Evolutionary conservation across 2,888 invertebrate species (phyloP).

Genomic region (Leptura quadrifasciata): DNA sequence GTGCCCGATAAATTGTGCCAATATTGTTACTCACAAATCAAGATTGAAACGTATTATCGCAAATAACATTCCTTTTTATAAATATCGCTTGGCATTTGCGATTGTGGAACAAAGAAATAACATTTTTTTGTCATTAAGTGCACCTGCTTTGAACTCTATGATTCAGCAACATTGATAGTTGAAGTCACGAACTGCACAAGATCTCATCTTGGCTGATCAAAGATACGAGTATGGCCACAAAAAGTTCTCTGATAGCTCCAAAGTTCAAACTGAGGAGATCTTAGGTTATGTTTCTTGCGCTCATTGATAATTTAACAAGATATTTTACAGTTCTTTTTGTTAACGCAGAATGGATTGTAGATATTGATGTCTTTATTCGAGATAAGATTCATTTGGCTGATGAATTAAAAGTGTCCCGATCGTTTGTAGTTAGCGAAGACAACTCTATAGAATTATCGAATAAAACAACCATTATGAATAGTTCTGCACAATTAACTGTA

Average conservation of each 20-base stretch:
- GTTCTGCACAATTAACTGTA: no score
- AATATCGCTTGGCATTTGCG: background rate
- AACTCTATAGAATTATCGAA: background rate
- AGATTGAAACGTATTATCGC: conserved; percentile 3
- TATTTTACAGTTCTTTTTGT: conserved; percentile 35
- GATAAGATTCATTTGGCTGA: conserved; percentile 35
- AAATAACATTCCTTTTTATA: conserved; percentile 31
- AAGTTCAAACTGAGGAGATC: conserved; percentile 25
- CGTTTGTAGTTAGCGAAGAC: conserved; percentile 10
- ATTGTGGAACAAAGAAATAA: conserved; percentile 47
- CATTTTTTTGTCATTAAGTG: conserved; percentile 58
- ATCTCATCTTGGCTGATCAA: conserved; percentile 54
- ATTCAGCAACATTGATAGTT: conserved; percentile 67
- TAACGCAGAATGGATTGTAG: conserved; percentile 21
- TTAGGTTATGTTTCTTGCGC: conserved; percentile 38
- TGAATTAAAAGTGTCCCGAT: conserved; percentile 22
- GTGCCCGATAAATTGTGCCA: background rate
- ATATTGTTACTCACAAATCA: background rate
- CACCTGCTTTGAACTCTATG: conserved; percentile 67
- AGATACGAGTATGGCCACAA: conserved; percentile 45
- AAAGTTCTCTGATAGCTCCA: conserved; percentile 33
- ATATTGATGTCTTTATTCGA: conserved; percentile 22
- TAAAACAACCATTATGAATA: background rate
- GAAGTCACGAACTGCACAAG: conserved; percentile 62
- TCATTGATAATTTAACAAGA: conserved; percentile 33